These are phyloP conservation scores for Ameiurus melas DNA, from an alignment of 2,113 vertebrate species.

Conservation along the genomic window DNA sequence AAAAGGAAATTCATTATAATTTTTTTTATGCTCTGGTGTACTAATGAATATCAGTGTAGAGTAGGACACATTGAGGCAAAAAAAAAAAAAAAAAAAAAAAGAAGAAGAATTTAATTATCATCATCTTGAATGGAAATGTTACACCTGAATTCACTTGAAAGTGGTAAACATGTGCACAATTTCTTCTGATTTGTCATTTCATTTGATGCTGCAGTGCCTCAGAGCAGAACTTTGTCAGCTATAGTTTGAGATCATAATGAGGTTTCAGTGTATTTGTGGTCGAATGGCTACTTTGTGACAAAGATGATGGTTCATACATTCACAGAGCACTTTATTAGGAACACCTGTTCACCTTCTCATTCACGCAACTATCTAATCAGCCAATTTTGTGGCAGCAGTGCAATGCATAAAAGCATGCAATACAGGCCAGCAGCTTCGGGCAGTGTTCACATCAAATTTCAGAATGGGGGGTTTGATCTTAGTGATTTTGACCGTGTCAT, in stretches of 20 bases:
- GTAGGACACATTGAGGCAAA: constrained; percentile 58
- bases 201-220: constrained; percentile 64
- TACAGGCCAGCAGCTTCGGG: background rate
- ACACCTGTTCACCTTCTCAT: background rate
- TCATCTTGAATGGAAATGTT: constrained; percentile 65
- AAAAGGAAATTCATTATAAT: constrained; percentile 58
- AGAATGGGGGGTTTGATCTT: background rate
- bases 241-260: background rate
- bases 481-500: background rate
- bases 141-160: background rate
- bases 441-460: background rate
- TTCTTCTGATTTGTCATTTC: constrained; percentile 72
- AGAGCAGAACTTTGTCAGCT: constrained; percentile 29
- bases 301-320: background rate
- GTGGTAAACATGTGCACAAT: constrained; percentile 65
- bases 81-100: constrained; percentile 62
- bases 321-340: background rate
- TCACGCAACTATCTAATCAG: background rate
- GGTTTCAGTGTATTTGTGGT: background rate
- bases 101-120: constrained; percentile 54
- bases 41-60: constrained; percentile 60
- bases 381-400: background rate
- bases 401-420: background rate
- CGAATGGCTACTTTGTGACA: background rate
- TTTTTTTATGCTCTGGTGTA: constrained; percentile 60